Evolutionary conservation across 2,113 vertebrate species (phyloP).

Genomic region (Taxidea taxus): DNA sequence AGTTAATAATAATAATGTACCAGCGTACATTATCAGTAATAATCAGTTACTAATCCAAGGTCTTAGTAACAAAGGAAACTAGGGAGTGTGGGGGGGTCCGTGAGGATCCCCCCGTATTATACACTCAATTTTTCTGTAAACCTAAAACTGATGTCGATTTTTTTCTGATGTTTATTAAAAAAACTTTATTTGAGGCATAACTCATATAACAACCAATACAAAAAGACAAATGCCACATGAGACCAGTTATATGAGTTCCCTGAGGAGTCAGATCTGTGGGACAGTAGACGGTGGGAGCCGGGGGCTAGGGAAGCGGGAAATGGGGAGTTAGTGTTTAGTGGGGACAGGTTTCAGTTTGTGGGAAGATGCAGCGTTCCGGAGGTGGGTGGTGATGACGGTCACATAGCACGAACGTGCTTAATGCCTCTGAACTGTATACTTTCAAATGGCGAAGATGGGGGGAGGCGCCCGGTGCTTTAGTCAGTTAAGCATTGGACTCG

Average conservation of each 20-base stretch:
- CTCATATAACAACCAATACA: background rate
- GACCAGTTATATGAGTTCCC: background rate
- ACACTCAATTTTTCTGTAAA: background rate
- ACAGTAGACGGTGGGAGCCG: background rate
- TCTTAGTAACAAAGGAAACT: background rate
- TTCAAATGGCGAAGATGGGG: background rate
- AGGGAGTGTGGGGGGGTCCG: rapidly evolving
- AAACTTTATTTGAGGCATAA: background rate
- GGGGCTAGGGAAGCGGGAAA: background rate
- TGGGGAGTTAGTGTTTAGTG: background rate
- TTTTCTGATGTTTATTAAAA: background rate
- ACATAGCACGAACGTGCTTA: background rate
- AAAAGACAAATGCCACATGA: background rate
- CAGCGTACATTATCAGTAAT: background rate
- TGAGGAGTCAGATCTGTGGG: background rate
- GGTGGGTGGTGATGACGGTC: background rate
- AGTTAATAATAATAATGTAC: background rate
- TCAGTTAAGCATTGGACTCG: background rate
- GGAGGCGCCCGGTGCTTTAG: background rate
- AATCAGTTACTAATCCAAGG: background rate
- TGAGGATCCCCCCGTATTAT: background rate
- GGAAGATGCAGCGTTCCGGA: background rate
- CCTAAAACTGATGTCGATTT: background rate
- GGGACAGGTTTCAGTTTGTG: background rate
- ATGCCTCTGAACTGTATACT: background rate